These are phyloP conservation scores for Drosophila lini DNA, from an alignment of 1,140 invertebrate genomes.

Conservation along the genomic window DNA sequence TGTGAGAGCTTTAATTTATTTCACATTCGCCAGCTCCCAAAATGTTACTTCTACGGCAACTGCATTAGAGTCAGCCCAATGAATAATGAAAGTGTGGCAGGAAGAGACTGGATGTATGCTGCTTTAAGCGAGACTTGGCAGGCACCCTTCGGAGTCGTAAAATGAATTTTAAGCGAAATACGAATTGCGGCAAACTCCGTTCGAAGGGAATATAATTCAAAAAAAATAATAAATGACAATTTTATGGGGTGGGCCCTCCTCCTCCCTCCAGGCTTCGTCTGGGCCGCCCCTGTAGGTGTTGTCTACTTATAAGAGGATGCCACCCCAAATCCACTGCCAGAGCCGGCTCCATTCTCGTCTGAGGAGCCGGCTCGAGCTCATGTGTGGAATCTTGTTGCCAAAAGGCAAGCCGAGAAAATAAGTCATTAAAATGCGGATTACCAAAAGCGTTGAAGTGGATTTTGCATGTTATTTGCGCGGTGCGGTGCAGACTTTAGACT, in stretches of 20 bases:
- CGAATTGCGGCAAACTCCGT: constrained; percentile 23
- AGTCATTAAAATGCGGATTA: constrained; percentile 82
- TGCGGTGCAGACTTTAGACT: constrained; percentile 62
- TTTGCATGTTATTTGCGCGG: constrained; percentile 74
- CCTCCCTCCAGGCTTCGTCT: constrained; percentile 23
- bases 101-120: not conserved
- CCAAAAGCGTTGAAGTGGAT: constrained; percentile 78
- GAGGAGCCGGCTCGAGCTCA: constrained; percentile 31
- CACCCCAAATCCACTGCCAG: constrained; percentile 31
- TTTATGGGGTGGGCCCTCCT: constrained; percentile 55
- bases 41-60: constrained; percentile 50
- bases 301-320: constrained; percentile 45
- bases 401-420: constrained; percentile 77
- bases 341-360: not conserved
- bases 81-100: constrained; percentile 4
- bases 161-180: constrained; percentile 42
- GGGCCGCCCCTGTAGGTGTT: constrained; percentile 50
- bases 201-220: constrained; percentile 47
- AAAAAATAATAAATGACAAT: constrained; percentile 81
- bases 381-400: constrained; percentile 60
- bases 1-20: constrained; percentile 57
- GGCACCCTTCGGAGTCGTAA: constrained; percentile 23
- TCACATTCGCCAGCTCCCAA: constrained; percentile 61
- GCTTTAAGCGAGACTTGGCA: constrained; percentile 15
- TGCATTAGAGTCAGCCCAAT: constrained; percentile 43